Percentiles rank a stretch among this genome's conserved stretches.
Evolutionary conservation across 2,797 vertebrate species (phyloP).

Genomic region (Hirundo rustica): DNA sequence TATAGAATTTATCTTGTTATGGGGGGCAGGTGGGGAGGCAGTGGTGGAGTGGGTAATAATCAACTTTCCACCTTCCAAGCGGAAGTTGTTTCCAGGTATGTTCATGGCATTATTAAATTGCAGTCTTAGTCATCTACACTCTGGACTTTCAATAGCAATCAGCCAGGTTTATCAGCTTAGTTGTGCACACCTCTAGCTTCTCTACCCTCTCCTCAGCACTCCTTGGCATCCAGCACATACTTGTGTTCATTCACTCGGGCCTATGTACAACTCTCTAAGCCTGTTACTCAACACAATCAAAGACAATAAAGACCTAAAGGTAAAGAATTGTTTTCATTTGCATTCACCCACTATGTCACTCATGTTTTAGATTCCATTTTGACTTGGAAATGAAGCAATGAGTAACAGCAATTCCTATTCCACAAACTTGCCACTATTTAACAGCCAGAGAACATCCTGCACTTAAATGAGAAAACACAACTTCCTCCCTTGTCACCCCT

Average conservation of each 20-base stretch:
- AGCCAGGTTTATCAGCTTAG: not conserved
- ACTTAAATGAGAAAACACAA: slow-evolving; percentile 15
- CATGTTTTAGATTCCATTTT: slow-evolving; percentile 31
- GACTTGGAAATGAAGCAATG: not conserved
- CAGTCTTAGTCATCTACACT: not conserved
- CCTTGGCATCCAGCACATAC: not conserved
- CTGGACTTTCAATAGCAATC: not conserved
- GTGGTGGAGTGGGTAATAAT: not conserved
- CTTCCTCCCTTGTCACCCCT: not conserved
- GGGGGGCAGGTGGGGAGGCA: too few species aligned
- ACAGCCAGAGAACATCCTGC: not conserved
- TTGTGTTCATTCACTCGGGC: not conserved
- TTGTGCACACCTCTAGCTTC: not conserved
- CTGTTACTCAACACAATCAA: not conserved
- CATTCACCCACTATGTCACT: not conserved
- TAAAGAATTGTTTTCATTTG: not conserved
- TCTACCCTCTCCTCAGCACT: not conserved
- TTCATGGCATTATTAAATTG: not conserved
- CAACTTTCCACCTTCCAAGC: not conserved
- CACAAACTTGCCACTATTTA: not conserved
- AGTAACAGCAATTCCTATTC: slow-evolving; percentile 41
- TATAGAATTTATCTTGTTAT: not conserved
- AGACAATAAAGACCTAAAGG: not conserved
- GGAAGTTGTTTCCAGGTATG: not conserved
- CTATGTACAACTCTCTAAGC: not conserved